Conservation (phyloP, 2,113 vertebrate species). For the Rhodinocichla rosea region DNA sequence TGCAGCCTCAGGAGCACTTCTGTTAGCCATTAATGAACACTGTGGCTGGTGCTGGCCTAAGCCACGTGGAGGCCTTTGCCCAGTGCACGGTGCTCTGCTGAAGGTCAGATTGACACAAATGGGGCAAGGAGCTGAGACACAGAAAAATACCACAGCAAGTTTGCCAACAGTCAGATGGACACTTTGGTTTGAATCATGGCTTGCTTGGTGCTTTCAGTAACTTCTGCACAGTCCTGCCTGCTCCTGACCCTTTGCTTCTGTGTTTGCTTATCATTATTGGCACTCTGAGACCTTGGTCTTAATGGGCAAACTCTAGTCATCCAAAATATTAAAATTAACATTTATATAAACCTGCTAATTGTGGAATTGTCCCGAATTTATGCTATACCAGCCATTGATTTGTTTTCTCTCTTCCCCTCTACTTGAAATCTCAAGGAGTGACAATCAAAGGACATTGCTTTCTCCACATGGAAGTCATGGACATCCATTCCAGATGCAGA, state of each 20-base stretch:
- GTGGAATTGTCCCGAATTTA: not conserved
- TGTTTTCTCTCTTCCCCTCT: not conserved
- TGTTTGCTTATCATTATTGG: not conserved
- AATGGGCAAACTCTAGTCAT: not conserved
- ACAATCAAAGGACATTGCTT: not conserved
- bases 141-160: not conserved
- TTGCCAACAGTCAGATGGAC: not conserved
- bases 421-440: not conserved
- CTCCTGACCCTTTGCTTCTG: not conserved
- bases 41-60: fast-evolving
- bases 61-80: not conserved
- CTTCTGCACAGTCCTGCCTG: not conserved
- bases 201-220: not conserved
- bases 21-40: not conserved
- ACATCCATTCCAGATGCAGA: not conserved
- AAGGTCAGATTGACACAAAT: not conserved
- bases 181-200: not conserved
- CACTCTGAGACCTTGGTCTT: not conserved
- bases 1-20: not conserved
- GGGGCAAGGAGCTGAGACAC: not conserved
- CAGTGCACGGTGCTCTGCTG: not conserved
- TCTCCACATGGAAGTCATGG: not conserved
- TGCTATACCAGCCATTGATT: not conserved
- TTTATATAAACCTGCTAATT: not conserved
- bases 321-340: not conserved